Conservation (phyloP, 2,888 invertebrate genomes). For the Rhamnusium bicolor region DNA sequence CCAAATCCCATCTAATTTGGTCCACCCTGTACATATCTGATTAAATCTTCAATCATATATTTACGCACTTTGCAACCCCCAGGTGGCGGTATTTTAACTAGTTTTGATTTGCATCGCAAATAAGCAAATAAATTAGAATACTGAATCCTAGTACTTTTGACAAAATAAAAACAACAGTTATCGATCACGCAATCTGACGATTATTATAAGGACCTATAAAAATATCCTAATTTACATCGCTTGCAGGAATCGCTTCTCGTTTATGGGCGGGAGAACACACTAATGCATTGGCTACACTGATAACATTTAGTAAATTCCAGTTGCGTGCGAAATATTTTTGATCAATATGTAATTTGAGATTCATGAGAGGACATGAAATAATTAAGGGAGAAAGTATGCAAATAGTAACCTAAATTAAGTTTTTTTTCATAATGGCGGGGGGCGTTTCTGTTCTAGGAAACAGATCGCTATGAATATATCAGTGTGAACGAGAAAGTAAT, state of each 20-base stretch:
- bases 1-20: too few relatives aligned
- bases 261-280: background rate
- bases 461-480: background rate
- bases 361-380: slow-evolving; percentile 11
- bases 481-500: too few relatives aligned
- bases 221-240: slow-evolving; percentile 5
- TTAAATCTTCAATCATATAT: background rate
- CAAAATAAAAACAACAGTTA: background rate
- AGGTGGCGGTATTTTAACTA: background rate
- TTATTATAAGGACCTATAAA: slow-evolving; percentile 12
- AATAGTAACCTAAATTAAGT: slow-evolving; percentile 18
- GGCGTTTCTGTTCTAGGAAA: background rate
- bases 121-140: background rate
- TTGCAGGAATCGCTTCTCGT: background rate
- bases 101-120: background rate
- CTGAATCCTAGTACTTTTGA: background rate
- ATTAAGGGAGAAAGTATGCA: slow-evolving; percentile 11
- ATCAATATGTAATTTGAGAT: slow-evolving; percentile 3
- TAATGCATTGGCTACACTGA: slow-evolving; percentile 2
- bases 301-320: slow-evolving; percentile 17
- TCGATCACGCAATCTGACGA: slow-evolving; percentile 21
- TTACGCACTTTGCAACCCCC: background rate
- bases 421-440: background rate
- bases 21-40: too few relatives aligned
- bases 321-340: background rate